Evolutionary conservation across 2,797 vertebrate genomes (phyloP).

Genomic region (Scarus forsteni): DNA sequence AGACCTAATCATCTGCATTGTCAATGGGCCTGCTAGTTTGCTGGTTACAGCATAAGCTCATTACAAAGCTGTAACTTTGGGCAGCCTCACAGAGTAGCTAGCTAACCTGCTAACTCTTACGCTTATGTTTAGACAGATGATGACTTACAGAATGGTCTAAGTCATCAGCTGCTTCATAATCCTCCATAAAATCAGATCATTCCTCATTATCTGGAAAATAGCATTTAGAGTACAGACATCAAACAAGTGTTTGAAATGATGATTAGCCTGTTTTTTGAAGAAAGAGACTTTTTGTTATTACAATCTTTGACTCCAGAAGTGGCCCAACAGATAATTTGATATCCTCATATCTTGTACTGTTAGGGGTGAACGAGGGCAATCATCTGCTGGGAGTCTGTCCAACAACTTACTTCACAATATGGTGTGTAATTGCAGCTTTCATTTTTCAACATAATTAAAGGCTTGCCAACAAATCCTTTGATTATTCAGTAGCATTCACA

Average conservation of each 20-base stretch:
- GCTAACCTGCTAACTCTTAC: background rate
- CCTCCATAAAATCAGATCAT: background rate
- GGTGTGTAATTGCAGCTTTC: constrained; percentile 37
- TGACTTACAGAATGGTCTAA: background rate
- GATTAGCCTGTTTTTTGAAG: background rate
- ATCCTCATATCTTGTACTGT: background rate
- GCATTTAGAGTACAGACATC: too few relatives aligned
- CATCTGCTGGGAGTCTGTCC: background rate
- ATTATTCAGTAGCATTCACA: constrained; percentile 19
- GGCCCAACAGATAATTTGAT: too few relatives aligned
- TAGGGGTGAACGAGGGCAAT: constrained; percentile 1
- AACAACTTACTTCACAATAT: background rate
- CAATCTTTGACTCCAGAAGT: background rate
- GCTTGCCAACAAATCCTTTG: constrained; percentile 4
- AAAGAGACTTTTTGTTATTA: background rate
- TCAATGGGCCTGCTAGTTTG: background rate
- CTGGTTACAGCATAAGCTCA: background rate
- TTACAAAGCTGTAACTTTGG: background rate
- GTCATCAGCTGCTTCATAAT: too few relatives aligned
- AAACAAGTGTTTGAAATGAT: background rate
- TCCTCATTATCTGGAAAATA: background rate
- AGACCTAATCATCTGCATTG: background rate
- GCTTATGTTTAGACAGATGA: background rate
- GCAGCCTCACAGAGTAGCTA: background rate
- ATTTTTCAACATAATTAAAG: constrained; percentile 25